These are phyloP conservation scores for Mormyrus iriodes DNA, from an alignment of 2,113 vertebrate species.

Conservation along the genomic window DNA sequence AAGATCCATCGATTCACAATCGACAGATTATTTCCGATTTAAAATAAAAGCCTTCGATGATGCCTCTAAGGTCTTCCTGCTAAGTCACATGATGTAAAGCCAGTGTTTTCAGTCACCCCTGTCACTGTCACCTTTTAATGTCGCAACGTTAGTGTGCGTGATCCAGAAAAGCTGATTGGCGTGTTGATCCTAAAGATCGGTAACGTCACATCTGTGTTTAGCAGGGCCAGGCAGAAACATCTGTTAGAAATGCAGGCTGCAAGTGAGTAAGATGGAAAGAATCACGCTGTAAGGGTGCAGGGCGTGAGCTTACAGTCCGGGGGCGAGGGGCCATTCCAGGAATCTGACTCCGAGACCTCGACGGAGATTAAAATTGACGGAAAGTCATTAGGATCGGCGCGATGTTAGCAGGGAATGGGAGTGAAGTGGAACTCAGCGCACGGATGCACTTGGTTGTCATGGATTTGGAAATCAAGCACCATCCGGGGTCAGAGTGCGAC, in stretches of 20 bases:
- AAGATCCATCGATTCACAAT: not conserved
- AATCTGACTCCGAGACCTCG: not conserved
- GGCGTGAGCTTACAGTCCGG: not conserved
- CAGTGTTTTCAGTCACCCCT: slow-evolving; percentile 4
- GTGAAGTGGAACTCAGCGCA: slow-evolving; percentile 17
- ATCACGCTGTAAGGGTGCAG: not conserved
- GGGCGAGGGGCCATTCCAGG: not conserved
- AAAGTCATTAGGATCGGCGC: slow-evolving; percentile 7
- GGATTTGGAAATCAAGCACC: slow-evolving; percentile 17
- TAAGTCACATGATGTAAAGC: not conserved
- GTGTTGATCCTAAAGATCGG: slow-evolving; percentile 43
- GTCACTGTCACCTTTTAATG: slow-evolving; percentile 38
- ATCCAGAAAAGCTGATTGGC: slow-evolving; percentile 53
- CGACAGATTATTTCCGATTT: not conserved
- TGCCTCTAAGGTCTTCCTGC: not conserved
- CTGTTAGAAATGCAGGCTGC: not conserved
- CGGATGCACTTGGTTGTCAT: slow-evolving; percentile 2
- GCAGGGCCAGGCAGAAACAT: not conserved
- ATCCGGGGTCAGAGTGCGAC: not conserved
- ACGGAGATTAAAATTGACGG: slow-evolving; percentile 18
- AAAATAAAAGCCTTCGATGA: not conserved
- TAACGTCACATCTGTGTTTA: not conserved
- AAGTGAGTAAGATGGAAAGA: not conserved
- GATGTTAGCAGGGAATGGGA: slow-evolving; percentile 16
- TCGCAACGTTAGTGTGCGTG: slow-evolving; percentile 58